Evolutionary conservation across 2,888 invertebrate species (phyloP).

Genomic region (Drosophila setosimentum): DNA sequence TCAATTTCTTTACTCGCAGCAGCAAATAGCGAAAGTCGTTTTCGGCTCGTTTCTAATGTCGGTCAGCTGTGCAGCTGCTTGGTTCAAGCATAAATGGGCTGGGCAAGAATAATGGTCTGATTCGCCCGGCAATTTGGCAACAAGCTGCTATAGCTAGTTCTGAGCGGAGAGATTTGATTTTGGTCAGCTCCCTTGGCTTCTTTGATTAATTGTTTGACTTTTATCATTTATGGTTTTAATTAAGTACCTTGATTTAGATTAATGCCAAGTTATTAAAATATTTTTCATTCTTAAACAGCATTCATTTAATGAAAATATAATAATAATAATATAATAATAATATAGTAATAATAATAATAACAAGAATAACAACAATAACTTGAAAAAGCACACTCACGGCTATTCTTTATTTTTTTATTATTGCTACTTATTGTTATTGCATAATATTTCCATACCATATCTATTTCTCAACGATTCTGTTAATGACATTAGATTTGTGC

Average conservation of each 20-base stretch:
- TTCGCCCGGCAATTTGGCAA: conserved; percentile 28
- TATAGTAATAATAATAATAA: no score
- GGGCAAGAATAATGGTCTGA: conserved; percentile 27
- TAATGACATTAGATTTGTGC: not conserved
- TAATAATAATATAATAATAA: no score
- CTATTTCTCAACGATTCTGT: not conserved
- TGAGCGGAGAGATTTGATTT: conserved; percentile 22
- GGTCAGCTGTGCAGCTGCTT: conserved; percentile 76
- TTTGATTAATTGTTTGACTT: conserved; percentile 36
- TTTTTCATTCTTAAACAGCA: not conserved
- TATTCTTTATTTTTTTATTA: not conserved
- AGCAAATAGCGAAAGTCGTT: conserved; percentile 74
- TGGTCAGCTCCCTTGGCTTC: conserved; percentile 4
- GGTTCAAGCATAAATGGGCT: conserved; percentile 7
- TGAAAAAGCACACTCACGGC: not conserved
- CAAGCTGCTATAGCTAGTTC: conserved; percentile 33
- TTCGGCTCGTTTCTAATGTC: conserved; percentile 74
- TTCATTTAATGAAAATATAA: not conserved
- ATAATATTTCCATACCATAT: not conserved
- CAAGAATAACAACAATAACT: no score
- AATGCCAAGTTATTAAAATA: conserved; percentile 2
- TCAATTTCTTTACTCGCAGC: conserved; percentile 35
- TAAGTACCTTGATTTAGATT: not conserved
- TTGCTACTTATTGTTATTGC: not conserved
- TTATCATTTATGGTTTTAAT: conserved; percentile 7